Conservation (phyloP, 2,888 invertebrate species). For the Anagyrus pseudococci region DNA sequence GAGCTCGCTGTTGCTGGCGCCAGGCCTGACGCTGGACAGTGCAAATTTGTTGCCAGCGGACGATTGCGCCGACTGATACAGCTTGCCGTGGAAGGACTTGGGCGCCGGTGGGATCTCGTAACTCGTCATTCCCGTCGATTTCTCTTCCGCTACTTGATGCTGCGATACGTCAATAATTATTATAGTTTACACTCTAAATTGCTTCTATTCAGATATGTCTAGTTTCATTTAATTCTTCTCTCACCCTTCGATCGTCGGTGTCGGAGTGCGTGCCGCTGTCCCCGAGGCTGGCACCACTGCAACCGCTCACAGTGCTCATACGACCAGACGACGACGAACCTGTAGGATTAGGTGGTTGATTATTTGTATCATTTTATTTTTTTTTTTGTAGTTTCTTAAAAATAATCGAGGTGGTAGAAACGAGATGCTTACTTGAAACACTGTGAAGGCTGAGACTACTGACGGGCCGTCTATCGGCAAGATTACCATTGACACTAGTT, state of each 20-base stretch:
- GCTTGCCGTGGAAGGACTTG: constrained; percentile 59
- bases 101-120: constrained; percentile 66
- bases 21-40: not conserved
- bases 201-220: not conserved
- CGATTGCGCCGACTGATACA: constrained; percentile 24
- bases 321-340: constrained; percentile 81
- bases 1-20: constrained; percentile 41
- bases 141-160: constrained; percentile 50
- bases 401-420: constrained; percentile 30
- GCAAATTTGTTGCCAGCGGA: not conserved
- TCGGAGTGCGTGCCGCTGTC: constrained; percentile 89
- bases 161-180: constrained; percentile 25
- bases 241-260: constrained; percentile 74
- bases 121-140: constrained; percentile 55
- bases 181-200: constrained; percentile 37
- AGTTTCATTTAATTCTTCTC: constrained; percentile 16
- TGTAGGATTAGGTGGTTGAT: constrained; percentile 59
- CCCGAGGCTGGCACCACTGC: constrained; percentile 79
- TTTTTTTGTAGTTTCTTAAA: not conserved
- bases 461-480: constrained; percentile 67
- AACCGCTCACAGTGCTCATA: constrained; percentile 76
- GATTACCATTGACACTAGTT: constrained; percentile 46
- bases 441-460: constrained; percentile 75
- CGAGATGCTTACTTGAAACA: constrained; percentile 69
- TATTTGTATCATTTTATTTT: constrained; percentile 48